Conservation (phyloP, 2,113 vertebrate species). For the Athene cunicularia region DNA sequence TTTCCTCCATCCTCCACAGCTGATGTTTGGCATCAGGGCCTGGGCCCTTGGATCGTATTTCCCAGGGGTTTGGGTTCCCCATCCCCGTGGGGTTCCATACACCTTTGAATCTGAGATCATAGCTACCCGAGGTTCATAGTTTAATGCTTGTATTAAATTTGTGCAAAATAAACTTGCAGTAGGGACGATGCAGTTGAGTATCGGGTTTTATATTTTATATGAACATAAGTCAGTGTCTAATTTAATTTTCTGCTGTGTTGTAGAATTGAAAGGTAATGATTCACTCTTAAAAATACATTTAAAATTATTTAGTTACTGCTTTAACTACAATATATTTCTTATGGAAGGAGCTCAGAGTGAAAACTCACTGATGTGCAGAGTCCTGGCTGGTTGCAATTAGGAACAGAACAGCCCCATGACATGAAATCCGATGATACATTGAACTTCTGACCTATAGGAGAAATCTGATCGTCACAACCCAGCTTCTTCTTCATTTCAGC, state of each 20-base stretch:
- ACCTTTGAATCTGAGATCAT: neutral
- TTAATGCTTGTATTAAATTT: neutral
- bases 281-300: conserved; percentile 2
- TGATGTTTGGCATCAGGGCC: too few species aligned
- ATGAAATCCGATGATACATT: conserved; percentile 12
- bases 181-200: neutral
- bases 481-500: conserved; percentile 19
- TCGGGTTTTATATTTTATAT: neutral
- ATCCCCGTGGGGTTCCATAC: neutral
- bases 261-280: conserved; percentile 8
- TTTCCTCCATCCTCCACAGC: neutral
- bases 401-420: conserved; percentile 17
- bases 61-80: neutral
- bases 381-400: conserved; percentile 17
- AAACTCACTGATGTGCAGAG: neutral
- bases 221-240: neutral
- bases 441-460: conserved; percentile 53
- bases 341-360: neutral
- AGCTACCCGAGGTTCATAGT: neutral
- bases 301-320: neutral
- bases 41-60: neutral
- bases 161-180: neutral
- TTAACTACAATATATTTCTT: neutral
- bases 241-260: neutral
- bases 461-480: conserved; percentile 9